Evolutionary conservation across 2,113 vertebrate genomes (phyloP), one percentile per base, ranked within the genome.

Genomic region (Sardina pilchardus): DNA sequence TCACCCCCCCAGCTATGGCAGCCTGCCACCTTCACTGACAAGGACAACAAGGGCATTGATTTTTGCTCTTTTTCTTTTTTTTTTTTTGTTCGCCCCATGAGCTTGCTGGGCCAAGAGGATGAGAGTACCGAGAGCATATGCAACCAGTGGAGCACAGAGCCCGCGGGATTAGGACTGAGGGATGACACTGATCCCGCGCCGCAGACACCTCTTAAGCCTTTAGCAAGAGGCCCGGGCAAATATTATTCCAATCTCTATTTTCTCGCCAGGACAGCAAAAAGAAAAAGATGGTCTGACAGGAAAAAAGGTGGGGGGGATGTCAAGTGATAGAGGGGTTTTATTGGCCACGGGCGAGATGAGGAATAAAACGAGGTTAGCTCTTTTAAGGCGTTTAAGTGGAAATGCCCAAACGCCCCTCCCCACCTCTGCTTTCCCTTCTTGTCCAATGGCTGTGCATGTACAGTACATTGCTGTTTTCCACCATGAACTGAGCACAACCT

Each of bases 1-100:
- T 67, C 59, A 67, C 24, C 59, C 24, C 56, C 59, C 59, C 24
- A 67, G 59, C 59, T 67, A 67, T 67, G 59, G 59, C 59, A 67
- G 59, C 4, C 59, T 67, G 59, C 59, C 59, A 67, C 59, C 59
- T 30, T 67, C 59, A 2, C 59, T 26, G 59, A 67, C 59, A 67
- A 67, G 59, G 59, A 26, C 59, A 67, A 30, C 59, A 67, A 67
- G 59, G 59, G 59, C 59, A 67, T 67, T 10, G 50, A 67, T 30
- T 26, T 9, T 42, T 42, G 39, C 24, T 59, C 21, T 21, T 5
- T 59, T 59, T 21, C 14, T 59, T 59, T 12, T 9, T 63, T n/a
- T 63, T 63, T 63, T 26, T 67, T n/a, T 24, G 3, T 19, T 53
- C 16, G 16, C 14, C 59, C 59, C 59, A 2, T 67, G 59, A 67